Evolutionary conservation across 2,797 vertebrate species (phyloP), one percentile per base, ranked within the genome.

Genomic region (Phaenicophaeus curvirostris): DNA sequence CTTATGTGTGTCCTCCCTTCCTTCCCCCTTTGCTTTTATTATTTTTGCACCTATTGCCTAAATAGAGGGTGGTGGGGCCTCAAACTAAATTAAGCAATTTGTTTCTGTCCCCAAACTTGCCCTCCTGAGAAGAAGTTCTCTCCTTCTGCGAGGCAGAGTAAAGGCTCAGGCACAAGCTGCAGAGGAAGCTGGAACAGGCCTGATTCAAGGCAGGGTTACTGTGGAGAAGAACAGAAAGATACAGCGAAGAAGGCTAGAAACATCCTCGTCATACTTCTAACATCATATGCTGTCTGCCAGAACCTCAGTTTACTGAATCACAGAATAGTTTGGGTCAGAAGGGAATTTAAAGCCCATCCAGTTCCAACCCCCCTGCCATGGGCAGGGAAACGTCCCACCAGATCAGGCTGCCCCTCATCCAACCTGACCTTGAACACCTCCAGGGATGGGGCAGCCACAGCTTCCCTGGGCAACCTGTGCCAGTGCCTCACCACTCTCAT

Each of bases 101-200:
- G 65, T 71, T 39, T 63, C 67, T 55, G 16, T 71, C 63, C 62
- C 81, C 44, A 74, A 9, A 90, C 97, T 95, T 97, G 98, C 99
- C 98, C 35, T 98, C 94, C 72, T 97, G 93, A 67, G 93, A 86
- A 73, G 66, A 95, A 37, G 91, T 95, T 73, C 72, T 87, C 48
- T 93, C 95, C 87, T 97, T 97, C 94, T 97, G 94, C 87, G 96
- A 96, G 68, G 96, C 78, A 55, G 97, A 98, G 69, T 99, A 98
- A 87, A 99, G 97, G 97, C 93, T 98, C 95, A 98, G 85, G 88
- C 98, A 99, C 95, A 99, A 97, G 74, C 89, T 98, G 94, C 96
- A 98, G 25, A 99, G 98, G 96, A 99, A 99, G 87, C 95, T 98
- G 96, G 98, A 98, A 98, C 98, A 99, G 33, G 98, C 97, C 51